Evolutionary conservation across 2,888 invertebrate genomes (phyloP).

Genomic region (Leistus spinibarbis): DNA sequence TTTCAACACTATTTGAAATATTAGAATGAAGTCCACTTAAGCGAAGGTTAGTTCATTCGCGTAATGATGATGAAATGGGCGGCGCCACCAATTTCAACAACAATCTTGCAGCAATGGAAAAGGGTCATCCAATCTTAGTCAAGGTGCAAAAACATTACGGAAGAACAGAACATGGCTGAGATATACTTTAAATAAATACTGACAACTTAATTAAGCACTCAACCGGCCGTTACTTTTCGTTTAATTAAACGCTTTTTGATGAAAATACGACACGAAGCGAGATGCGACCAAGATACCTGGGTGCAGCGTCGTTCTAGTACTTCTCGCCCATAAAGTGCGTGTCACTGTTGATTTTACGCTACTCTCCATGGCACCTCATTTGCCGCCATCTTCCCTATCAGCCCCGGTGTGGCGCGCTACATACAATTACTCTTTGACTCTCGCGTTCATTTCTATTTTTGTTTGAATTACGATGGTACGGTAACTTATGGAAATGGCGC

Average conservation of each 20-base stretch:
- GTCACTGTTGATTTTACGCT: neutral
- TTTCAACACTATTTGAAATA: too few species aligned
- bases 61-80: neutral
- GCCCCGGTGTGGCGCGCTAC: neutral
- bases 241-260: slow-evolving; percentile 34
- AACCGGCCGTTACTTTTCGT: slow-evolving; percentile 24
- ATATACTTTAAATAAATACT: neutral
- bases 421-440: neutral
- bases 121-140: neutral
- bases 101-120: neutral
- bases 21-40: too few species aligned
- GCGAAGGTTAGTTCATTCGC: neutral
- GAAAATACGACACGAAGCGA: slow-evolving; percentile 17
- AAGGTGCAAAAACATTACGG: neutral
- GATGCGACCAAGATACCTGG: neutral
- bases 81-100: too few species aligned
- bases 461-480: too few species aligned
- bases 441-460: neutral
- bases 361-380: too few species aligned
- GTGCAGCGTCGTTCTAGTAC: neutral
- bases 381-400: neutral
- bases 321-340: neutral
- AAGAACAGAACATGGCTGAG: neutral
- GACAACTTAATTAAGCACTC: slow-evolving; percentile 29
- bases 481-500: too few species aligned